Evolutionary conservation across 2,797 vertebrate genomes (phyloP).

Genomic region (Fistularia tabacaria): DNA sequence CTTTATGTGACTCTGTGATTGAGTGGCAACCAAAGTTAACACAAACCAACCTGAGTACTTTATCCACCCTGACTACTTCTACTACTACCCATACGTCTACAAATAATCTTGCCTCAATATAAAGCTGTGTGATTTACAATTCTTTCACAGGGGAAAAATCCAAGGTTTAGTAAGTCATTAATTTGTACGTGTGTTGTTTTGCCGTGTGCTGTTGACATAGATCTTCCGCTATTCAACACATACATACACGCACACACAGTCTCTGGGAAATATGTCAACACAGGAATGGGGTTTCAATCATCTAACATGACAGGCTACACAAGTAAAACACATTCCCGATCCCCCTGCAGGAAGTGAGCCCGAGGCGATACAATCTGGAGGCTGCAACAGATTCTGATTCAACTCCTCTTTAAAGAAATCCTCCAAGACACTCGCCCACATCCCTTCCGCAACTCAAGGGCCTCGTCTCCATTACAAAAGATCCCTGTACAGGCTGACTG

Average conservation of each 20-base stretch:
- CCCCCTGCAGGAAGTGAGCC: constrained; percentile 51
- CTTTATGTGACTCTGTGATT: no score
- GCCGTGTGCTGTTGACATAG: no score
- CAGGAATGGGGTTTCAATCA: constrained; percentile 49
- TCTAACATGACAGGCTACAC: constrained; percentile 41
- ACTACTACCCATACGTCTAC: no score
- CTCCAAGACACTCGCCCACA: constrained; percentile 49
- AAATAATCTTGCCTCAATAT: no score
- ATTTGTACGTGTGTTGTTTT: no score
- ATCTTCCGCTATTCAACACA: neutral
- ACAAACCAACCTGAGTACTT: no score
- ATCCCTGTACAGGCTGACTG: constrained; percentile 19
- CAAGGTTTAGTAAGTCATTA: no score
- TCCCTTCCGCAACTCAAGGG: constrained; percentile 32
- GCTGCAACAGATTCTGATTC: constrained; percentile 50
- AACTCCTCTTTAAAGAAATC: constrained; percentile 46
- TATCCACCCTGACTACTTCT: no score
- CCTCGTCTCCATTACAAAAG: constrained; percentile 46
- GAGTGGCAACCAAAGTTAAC: no score
- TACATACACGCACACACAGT: constrained; percentile 1
- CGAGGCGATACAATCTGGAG: constrained; percentile 51
- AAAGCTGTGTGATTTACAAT: no score
- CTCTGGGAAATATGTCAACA: constrained; percentile 32
- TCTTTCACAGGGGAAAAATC: no score
- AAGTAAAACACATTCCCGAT: constrained; percentile 32